These are phyloP conservation scores for Prinia subflava DNA, from an alignment of 2,113 vertebrate genomes.

Conservation along the genomic window DNA sequence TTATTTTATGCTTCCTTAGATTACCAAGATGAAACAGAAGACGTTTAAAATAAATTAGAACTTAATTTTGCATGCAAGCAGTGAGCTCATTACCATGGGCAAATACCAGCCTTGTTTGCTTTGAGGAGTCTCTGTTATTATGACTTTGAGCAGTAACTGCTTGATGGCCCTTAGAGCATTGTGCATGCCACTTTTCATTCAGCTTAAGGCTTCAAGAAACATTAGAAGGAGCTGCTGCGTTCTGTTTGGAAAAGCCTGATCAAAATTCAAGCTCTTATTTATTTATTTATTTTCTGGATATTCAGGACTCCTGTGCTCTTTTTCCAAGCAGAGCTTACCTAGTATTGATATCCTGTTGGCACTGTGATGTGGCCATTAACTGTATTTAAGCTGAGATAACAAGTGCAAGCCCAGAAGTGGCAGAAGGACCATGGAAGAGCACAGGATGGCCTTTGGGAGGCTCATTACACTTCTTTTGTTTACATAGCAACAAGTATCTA, in stretches of 20 bases:
- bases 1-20: background rate
- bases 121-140: conserved; percentile 25
- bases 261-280: background rate
- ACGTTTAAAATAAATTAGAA: conserved; percentile 30
- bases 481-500: conserved; percentile 66
- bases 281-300: background rate
- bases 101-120: conserved; percentile 25
- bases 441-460: background rate
- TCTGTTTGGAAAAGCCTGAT: background rate
- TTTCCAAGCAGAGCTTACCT: background rate
- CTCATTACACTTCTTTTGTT: conserved; percentile 51
- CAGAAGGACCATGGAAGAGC: background rate
- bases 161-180: background rate
- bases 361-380: background rate
- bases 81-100: conserved; percentile 1
- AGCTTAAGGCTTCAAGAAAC: background rate
- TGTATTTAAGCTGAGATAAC: background rate
- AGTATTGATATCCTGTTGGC: background rate
- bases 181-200: conserved; percentile 6
- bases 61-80: conserved; percentile 1
- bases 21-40: conserved; percentile 37
- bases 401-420: background rate
- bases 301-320: background rate
- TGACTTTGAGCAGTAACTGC: conserved; percentile 36
- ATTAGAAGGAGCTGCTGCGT: background rate